Percentiles rank a stretch among this genome's conserved stretches.
These are phyloP conservation scores for Hexactinellida sp. DNA, from an alignment of 37 sponge, comb jelly and placozoan species.

Conservation along the genomic window DNA sequence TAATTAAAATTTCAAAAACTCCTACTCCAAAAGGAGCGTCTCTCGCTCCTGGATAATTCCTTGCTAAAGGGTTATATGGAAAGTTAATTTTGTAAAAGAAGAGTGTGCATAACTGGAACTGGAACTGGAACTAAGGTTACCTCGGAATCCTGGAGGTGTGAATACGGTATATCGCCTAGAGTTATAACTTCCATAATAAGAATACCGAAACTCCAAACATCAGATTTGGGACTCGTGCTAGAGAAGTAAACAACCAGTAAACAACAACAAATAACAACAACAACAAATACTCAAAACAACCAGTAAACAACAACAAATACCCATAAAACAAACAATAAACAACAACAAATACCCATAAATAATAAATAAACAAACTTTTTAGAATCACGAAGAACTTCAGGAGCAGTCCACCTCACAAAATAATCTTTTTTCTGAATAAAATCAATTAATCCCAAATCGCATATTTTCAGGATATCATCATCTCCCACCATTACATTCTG, in stretches of 20 bases:
- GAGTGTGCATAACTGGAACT: no score
- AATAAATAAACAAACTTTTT: neutral
- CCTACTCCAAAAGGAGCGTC: no score
- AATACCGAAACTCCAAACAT: constrained; percentile 11
- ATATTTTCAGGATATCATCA: constrained; percentile 6
- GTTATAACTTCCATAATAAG: neutral
- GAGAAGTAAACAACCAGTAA: neutral
- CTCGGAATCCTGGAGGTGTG: neutral
- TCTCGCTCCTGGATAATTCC: no score
- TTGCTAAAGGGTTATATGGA: no score
- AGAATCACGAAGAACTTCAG: neutral
- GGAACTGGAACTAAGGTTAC: no score
- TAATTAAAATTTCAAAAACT: no score
- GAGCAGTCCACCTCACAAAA: neutral
- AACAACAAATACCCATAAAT: no score
- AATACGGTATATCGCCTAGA: neutral
- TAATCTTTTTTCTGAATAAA: neutral
- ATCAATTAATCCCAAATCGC: neutral
- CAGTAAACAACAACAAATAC: no score
- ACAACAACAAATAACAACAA: neutral
- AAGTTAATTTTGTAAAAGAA: no score
- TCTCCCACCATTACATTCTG: neutral
- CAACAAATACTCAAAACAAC: neutral
- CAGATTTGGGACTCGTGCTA: neutral
- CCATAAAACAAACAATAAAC: no score